Evolutionary conservation across 2,888 invertebrate genomes (phyloP).

Genomic region (Erannis defoliaria): DNA sequence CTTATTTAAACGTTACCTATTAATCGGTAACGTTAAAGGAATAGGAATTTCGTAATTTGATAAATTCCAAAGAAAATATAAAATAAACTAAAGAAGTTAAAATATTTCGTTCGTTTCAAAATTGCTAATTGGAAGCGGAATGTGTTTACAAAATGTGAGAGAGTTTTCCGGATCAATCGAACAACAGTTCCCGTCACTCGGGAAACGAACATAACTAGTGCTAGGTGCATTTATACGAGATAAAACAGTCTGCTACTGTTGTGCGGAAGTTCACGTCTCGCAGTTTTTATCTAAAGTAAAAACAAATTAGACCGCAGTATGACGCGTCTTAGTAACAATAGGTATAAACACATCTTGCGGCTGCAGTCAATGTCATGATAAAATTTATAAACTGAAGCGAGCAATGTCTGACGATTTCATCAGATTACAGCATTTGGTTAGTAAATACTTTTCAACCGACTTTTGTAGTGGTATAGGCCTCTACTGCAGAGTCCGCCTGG

Average conservation of each 20-base stretch:
- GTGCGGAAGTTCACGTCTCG: constrained; percentile 11
- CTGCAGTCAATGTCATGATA: constrained; percentile 11
- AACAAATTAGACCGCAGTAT: constrained; percentile 18
- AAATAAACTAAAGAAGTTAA: neutral
- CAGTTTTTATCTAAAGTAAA: constrained; percentile 22
- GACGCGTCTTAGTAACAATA: constrained; percentile 3
- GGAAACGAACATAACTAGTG: neutral
- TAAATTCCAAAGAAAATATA: neutral
- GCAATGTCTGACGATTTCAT: neutral
- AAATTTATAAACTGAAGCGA: neutral
- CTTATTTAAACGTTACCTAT: no score
- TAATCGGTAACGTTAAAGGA: no score
- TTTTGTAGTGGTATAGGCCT: no score
- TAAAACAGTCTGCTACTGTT: neutral
- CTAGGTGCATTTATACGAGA: neutral
- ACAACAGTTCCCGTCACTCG: constrained; percentile 16
- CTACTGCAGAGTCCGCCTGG: no score
- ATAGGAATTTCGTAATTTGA: neutral
- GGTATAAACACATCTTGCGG: constrained; percentile 8
- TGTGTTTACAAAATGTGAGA: constrained; percentile 9
- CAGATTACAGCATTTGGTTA: neutral
- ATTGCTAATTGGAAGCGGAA: neutral
- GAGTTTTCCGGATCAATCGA: constrained; percentile 24
- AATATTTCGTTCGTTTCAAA: neutral
- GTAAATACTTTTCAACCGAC: neutral